Evolutionary conservation across 2,888 invertebrate genomes (phyloP), one percentile per base, ranked within the genome.

Genomic region (Hedya salicella): DNA sequence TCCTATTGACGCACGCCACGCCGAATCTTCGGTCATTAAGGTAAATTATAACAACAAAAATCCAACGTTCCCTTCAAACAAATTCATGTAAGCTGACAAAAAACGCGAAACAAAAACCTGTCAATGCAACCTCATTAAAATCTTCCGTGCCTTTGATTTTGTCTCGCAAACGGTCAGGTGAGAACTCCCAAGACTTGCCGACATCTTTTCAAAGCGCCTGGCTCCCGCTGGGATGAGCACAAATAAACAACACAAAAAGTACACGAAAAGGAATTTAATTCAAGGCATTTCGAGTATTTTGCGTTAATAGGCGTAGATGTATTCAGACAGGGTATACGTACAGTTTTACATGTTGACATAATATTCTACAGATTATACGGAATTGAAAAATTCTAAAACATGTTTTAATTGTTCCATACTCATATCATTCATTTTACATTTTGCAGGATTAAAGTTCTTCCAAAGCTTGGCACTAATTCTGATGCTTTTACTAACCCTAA

Each of bases 71-170:
- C 39, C 30, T 56, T 16, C 44, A 67, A 62, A 67, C 44, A 62
- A 49, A 65, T 59, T 57, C 59, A 60, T 53, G 59, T 50, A 63
- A 68, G 62, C 53, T 68, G 65, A 71, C 71, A 74, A 75, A 81
- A 82, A 78, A 71, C 73, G 79, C 77, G 80, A 84, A 83, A 89
- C 86, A 88, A 90, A 87, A 87, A 85, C 54, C 79, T 78, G 79
- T 79, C 80, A 85, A 85, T 85, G 83, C 76, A 94, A 78, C 84
- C 87, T 92, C 91, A 89, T 91, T 92, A 92, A 92, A 92, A 89
- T 91, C 81, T 92, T 92, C 92, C 92, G 86, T 83, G 78, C 78
- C 86, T 91, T 88, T 91, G 90, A 87, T 82, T 91, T 87, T 87
- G 83, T 86, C 86, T 89, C 82, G 80, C 66, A 87, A 85, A 86